Percentiles rank a stretch among this genome's conserved stretches.
phyloP scores from a whole-genome alignment of 2,888 invertebrate species.

The Oxytorus armatus region DNA sequence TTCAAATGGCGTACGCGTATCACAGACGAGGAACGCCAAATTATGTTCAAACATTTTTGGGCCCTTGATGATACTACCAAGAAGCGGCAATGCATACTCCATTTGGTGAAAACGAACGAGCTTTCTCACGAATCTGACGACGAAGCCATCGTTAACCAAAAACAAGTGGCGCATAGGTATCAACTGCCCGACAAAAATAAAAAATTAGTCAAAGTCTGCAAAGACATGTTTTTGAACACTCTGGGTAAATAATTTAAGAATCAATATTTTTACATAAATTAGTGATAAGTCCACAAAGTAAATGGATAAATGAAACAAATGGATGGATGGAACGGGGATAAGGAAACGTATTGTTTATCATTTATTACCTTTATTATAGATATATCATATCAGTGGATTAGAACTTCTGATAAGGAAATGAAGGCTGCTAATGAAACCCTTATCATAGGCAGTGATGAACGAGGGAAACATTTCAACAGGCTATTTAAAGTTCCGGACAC shows the following conservation, averaged over 20 bases:
- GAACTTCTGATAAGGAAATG: too few relatives aligned
- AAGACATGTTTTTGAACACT: constrained; percentile 13
- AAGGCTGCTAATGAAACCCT: neutral
- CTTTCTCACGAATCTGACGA: neutral
- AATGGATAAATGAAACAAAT: too few relatives aligned
- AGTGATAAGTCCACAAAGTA: too few relatives aligned
- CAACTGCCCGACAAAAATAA: neutral
- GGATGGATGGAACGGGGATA: too few relatives aligned
- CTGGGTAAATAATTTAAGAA: constrained; percentile 3
- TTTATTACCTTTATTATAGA: too few relatives aligned
- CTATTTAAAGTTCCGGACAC: too few relatives aligned
- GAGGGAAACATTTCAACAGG: neutral
- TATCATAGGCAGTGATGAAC: neutral
- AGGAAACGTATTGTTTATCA: too few relatives aligned
- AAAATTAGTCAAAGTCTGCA: constrained; percentile 5
- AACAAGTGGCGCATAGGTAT: constrained; percentile 2
- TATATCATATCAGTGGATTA: too few relatives aligned
- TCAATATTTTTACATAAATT: neutral
- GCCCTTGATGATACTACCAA: neutral
- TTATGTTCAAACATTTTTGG: constrained; percentile 3
- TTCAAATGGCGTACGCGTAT: constrained; percentile 14
- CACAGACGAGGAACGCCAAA: constrained; percentile 8
- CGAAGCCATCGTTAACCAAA: neutral
- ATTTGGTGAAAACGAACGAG: neutral
- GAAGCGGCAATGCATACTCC: constrained; percentile 11